Evolutionary conservation across 2,888 invertebrate genomes (phyloP).

Genomic region (Oligia latruncula): DNA sequence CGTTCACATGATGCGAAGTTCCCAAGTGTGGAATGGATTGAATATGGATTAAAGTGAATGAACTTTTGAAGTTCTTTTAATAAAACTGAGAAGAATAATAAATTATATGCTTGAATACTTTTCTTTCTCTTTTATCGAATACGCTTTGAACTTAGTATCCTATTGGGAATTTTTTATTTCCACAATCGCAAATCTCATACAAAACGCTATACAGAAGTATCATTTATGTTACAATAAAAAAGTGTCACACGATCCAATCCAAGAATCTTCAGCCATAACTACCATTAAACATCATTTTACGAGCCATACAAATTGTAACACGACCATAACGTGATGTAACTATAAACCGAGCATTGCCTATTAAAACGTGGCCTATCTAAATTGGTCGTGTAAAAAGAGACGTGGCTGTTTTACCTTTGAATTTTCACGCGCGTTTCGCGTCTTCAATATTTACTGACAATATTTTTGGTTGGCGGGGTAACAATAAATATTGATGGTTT

Average conservation of each 20-base stretch:
- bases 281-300: constrained; percentile 60
- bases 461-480: constrained; percentile 37
- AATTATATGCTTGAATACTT: constrained; percentile 6
- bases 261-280: constrained; percentile 37
- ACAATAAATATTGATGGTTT: constrained; percentile 62
- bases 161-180: constrained; percentile 24
- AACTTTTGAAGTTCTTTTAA: constrained; percentile 29
- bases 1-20: constrained; percentile 28
- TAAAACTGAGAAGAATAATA: constrained; percentile 6
- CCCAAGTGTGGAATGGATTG: constrained; percentile 42
- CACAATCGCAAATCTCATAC: constrained; percentile 6
- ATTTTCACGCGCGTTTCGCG: constrained; percentile 29
- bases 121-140: constrained; percentile 1
- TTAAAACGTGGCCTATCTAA: constrained; percentile 35
- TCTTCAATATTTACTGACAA: constrained; percentile 57
- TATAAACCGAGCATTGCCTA: constrained; percentile 36
- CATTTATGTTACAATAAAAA: constrained; percentile 54
- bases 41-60: constrained; percentile 20
- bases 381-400: constrained; percentile 42
- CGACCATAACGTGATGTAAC: constrained; percentile 52
- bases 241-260: constrained; percentile 31
- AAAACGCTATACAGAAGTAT: constrained; percentile 4
- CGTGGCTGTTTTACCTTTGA: constrained; percentile 27
- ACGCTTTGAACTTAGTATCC: constrained; percentile 2
- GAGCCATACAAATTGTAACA: constrained; percentile 61